phyloP scores from a whole-genome alignment of 2,888 invertebrate species.

The Dysmachus trigonus region DNA sequence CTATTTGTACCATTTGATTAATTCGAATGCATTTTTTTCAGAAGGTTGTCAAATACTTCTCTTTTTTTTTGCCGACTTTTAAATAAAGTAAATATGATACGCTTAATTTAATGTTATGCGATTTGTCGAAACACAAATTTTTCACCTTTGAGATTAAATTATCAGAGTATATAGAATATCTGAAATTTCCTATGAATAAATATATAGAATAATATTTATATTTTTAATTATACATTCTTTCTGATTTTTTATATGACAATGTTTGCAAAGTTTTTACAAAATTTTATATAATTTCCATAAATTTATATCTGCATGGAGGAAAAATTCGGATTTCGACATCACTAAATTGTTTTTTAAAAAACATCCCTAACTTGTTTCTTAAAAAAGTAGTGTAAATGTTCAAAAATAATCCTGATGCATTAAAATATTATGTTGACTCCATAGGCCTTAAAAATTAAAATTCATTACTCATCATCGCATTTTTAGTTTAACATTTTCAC shows the following conservation, averaged over 20 bases:
- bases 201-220: too few relatives aligned
- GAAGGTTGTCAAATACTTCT: too few relatives aligned
- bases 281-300: not conserved
- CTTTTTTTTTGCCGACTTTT: not conserved
- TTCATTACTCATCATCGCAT: not conserved
- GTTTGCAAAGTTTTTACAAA: not conserved
- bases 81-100: not conserved
- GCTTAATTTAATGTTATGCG: not conserved
- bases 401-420: not conserved
- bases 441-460: too few relatives aligned
- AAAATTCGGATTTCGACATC: too few relatives aligned
- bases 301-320: too few relatives aligned
- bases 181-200: not conserved
- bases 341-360: too few relatives aligned
- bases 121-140: too few relatives aligned
- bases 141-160: too few relatives aligned
- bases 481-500: not conserved
- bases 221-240: not conserved
- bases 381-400: not conserved
- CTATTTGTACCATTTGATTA: too few relatives aligned
- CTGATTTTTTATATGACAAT: not conserved
- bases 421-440: too few relatives aligned
- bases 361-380: not conserved
- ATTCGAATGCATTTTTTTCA: not conserved
- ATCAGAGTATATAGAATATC: too few relatives aligned